Base-by-base conservation (phyloP, 2,797 vertebrate genomes). In the Macrochelys suwanniensis region DNA sequence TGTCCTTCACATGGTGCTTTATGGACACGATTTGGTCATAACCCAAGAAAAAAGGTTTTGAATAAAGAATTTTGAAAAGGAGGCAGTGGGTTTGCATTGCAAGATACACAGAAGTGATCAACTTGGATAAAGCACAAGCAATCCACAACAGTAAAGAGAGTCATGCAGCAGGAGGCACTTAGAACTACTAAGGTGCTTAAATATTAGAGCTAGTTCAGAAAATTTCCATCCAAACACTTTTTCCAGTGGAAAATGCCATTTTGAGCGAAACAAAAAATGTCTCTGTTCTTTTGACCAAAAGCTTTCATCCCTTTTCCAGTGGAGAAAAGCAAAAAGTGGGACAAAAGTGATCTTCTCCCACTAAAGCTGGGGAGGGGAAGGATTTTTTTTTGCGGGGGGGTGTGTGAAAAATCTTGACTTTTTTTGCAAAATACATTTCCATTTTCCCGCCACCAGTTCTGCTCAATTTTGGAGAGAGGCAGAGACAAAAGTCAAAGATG, bases 121-220 rank as follows among this genome's bases (percentile, higher is more conserved):
- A 79, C 65, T 90, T 88, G 93, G 8, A 87, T n/a, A 91, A 88
- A 92, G 86, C 81, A 96, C 49, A 91, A 91, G 76, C 84, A 42
- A 92, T 92, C 95, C 92, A 96, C 96, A 96, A 95, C 83, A 33
- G 68, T 56, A 78, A 94, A n/a, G n/a, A 56, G 80, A 92, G 84
- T 84, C 88, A 80, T 23, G 93, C 93, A 93, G 78, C 87, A 92
- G n/a, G n/a, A 37, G n/a, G n/a, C 89, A 95, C 96, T 96, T 53
- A 85, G 65, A 90, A 94, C 91, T 68, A 91, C 82, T 96, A 92
- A 54, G 47, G 80, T 87, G 93, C 86, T 89, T 89, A 89, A 96
- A 89, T 84, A 94, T 90, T 96, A 95, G 59, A 91, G 54, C 13
- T n/a, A 56, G 91, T 74, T 82, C 90, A 88, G 82, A 94, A 91